Percentiles rank a stretch among this genome's conserved stretches.
Evolutionary conservation across 2,888 invertebrate species (phyloP).

Genomic region (Candidula unifasciata): DNA sequence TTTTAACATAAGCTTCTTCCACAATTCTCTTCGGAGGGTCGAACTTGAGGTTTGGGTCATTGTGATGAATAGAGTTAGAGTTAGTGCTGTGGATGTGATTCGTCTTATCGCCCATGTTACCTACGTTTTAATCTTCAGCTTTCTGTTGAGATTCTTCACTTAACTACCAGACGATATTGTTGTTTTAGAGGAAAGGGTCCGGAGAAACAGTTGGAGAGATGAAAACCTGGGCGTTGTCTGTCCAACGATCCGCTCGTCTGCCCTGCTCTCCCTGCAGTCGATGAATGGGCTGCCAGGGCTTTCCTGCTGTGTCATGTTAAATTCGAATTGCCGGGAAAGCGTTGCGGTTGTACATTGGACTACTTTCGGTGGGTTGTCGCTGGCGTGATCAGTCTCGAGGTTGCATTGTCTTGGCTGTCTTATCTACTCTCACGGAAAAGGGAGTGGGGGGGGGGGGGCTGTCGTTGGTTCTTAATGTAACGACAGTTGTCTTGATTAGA

Average conservation of each 20-base stretch:
- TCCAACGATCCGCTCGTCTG: no score
- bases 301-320: neutral
- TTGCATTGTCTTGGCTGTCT: no score
- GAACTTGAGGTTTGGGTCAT: conserved; percentile 51
- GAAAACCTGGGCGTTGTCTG: no score
- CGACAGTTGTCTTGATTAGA: no score
- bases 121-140: neutral
- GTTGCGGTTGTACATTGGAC: neutral
- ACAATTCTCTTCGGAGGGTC: conserved; percentile 68
- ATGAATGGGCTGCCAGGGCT: neutral
- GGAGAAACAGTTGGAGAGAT: no score
- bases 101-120: conserved; percentile 5
- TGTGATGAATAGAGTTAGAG: conserved; percentile 28
- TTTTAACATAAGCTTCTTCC: conserved; percentile 81
- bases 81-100: neutral
- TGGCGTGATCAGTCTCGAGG: neutral
- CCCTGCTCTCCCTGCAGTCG: no score
- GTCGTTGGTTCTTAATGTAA: no score
- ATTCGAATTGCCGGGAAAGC: conserved; percentile 1
- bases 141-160: neutral
- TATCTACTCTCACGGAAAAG: no score
- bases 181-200: no score
- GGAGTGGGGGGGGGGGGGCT: no score
- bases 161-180: no score
- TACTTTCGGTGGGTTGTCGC: neutral